These are phyloP conservation scores for Drosophila pruinosa DNA, from an alignment of 1,140 invertebrate species.

Conservation along the genomic window DNA sequence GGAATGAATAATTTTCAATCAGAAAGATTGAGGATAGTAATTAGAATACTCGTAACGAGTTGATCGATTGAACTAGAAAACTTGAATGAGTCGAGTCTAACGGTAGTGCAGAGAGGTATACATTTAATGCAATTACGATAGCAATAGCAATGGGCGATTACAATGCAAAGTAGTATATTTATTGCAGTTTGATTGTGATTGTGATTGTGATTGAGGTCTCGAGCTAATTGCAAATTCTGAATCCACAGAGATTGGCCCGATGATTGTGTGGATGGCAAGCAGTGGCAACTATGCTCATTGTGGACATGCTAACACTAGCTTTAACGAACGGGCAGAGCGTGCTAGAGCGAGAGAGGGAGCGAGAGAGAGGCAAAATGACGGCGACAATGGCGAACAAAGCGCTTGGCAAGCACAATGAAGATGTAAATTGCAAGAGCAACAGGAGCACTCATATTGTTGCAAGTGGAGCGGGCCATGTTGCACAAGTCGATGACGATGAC, in stretches of 20 bases:
- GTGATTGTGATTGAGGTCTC: too few relatives aligned
- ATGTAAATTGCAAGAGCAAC: conserved; percentile 41
- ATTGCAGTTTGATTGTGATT: background rate
- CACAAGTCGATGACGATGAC: conserved; percentile 2
- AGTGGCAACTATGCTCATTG: conserved; percentile 54
- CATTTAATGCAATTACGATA: background rate
- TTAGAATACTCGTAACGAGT: background rate
- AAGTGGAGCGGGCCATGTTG: conserved; percentile 28
- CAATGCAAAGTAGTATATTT: background rate
- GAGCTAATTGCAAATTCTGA: conserved; percentile 30
- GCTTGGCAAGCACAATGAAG: conserved; percentile 37
- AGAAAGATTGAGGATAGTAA: background rate
- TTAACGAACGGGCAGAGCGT: conserved; percentile 42
- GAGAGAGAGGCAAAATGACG: conserved; percentile 41
- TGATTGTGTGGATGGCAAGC: conserved; percentile 13
- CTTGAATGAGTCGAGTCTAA: background rate
- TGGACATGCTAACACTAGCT: conserved; percentile 68
- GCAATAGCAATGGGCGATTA: background rate
- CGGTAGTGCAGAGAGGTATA: background rate
- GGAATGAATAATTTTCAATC: conserved; percentile 1
- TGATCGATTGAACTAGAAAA: conserved; percentile 6
- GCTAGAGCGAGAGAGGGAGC: conserved; percentile 22
- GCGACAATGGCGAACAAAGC: conserved; percentile 34
- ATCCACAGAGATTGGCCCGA: conserved; percentile 18
- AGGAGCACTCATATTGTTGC: conserved; percentile 6